Evolutionary conservation across 2,113 vertebrate species (phyloP), one percentile per base, ranked within the genome.

Genomic region (Saccopteryx leptura): DNA sequence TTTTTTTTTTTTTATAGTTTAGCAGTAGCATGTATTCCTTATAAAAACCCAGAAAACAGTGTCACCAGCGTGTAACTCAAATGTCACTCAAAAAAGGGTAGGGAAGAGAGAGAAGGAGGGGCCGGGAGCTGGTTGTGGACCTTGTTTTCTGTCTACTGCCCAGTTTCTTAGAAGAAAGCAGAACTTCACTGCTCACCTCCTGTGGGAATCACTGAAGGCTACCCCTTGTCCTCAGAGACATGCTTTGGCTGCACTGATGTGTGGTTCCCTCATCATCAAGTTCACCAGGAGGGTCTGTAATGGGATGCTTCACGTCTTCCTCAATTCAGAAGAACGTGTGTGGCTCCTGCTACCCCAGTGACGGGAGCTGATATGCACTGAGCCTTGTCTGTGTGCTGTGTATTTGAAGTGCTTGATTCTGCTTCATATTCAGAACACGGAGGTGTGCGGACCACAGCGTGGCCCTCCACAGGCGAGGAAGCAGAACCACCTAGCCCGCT

Each of bases 321-420:
- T 54, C 14, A 5, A 31, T 48, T 12, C 80, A 0, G 48, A 80
- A 28, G 24, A 17, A 2, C 0, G 7, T 0, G 3, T 26, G 60
- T 0, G 11, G 13, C 21, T 6, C 19, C 0, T 1, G 33, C 17
- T 15, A 7, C 24, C 0, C 28, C 1, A 8, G 76, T 0, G 3
- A 1, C 0, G 52, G 50, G 54, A 1, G 28, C 79, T 1, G 23
- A 1, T 3, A 0, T 1, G 9, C 0, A 2, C 58, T 2, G 33
- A 2, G 12, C 0, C 2, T 14, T 0, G 0, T 15, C 52, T 31
- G 13, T 12, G 71, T 13, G 19, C 24, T 9, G 1, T 0, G 0
- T 0, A 0, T 8, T 13, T 0, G 7, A 13, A 19, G 31, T 1
- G 4, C 10, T 0, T 1, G 3, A 1, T 18, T 0, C 0, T 0